Conservation (phyloP, 2,888 invertebrate genomes). For the Spodoptera exigua region DNA sequence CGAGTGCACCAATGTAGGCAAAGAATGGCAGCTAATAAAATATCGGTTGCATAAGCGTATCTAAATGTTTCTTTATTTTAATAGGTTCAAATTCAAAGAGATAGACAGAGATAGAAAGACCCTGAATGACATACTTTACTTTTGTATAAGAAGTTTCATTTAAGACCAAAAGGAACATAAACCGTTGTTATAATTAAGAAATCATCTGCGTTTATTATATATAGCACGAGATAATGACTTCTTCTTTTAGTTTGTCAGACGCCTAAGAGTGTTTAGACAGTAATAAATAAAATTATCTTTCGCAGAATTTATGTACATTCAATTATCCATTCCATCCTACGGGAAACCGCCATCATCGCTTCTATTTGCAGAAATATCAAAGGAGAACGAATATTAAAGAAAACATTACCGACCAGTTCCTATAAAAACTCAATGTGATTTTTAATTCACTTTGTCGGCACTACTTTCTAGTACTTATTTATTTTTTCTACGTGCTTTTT, state of each 20-base stretch:
- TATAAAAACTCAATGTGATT: slow-evolving; percentile 28
- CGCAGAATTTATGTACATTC: slow-evolving; percentile 29
- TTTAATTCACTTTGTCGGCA: slow-evolving; percentile 19
- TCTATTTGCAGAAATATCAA: slow-evolving; percentile 44
- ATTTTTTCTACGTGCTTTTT: slow-evolving; percentile 9
- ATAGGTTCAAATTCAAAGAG: no score
- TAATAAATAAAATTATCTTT: slow-evolving; percentile 18
- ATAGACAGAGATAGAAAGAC: no score
- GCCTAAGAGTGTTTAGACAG: slow-evolving; percentile 11
- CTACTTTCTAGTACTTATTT: slow-evolving; percentile 6
- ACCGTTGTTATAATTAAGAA: no score
- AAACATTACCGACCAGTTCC: slow-evolving; percentile 23
- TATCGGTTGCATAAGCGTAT: slow-evolving; percentile 9
- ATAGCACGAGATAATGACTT: no score
- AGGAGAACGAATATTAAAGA: slow-evolving; percentile 26
- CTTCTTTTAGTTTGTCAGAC: no score
- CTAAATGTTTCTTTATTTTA: no score
- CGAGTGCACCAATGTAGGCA: slow-evolving; percentile 17
- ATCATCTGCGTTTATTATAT: background rate
- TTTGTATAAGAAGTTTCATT: no score
- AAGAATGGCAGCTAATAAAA: slow-evolving; percentile 23
- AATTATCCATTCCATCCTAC: slow-evolving; percentile 34
- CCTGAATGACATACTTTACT: no score
- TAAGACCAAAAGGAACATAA: no score
- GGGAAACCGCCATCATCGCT: slow-evolving; percentile 30